phyloP scores from a whole-genome alignment of 2,797 vertebrate genomes.

The Echeneis naucrates region DNA sequence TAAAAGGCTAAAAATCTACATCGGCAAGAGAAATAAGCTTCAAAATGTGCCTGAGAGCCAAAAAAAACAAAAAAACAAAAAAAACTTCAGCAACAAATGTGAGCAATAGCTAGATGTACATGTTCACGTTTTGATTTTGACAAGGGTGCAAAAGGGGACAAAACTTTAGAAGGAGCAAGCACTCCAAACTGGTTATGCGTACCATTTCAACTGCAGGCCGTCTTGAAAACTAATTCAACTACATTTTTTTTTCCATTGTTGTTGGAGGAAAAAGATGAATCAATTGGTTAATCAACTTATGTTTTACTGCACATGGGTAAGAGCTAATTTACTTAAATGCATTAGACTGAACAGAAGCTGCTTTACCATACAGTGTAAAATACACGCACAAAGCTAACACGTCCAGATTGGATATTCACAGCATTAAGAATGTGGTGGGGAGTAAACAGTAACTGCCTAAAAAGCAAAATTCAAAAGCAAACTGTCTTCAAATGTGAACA shows the following conservation, averaged over 20 bases:
- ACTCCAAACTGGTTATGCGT: constrained; percentile 51
- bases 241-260: constrained; percentile 15
- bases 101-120: constrained; percentile 59
- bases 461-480: constrained; percentile 53
- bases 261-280: no score
- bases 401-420: constrained; percentile 82
- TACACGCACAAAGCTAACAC: constrained; percentile 66
- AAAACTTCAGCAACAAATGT: constrained; percentile 67
- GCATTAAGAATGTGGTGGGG: constrained; percentile 77
- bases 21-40: constrained; percentile 72
- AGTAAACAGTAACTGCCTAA: constrained; percentile 63
- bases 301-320: constrained; percentile 36
- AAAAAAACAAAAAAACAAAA: constrained; percentile 26
- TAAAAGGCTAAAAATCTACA: constrained; percentile 80
- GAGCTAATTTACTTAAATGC: constrained; percentile 56
- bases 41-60: constrained; percentile 79
- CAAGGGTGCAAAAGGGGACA: constrained; percentile 70
- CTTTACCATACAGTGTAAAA: constrained; percentile 70
- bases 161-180: constrained; percentile 30
- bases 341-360: constrained; percentile 63
- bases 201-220: constrained; percentile 53
- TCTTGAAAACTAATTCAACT: constrained; percentile 30
- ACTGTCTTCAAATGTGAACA: constrained; percentile 38
- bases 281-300: constrained; percentile 22
- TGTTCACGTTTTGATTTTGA: constrained; percentile 62